Conservation (phyloP, 2,888 invertebrate species). For the Machimus atricapillus region DNA sequence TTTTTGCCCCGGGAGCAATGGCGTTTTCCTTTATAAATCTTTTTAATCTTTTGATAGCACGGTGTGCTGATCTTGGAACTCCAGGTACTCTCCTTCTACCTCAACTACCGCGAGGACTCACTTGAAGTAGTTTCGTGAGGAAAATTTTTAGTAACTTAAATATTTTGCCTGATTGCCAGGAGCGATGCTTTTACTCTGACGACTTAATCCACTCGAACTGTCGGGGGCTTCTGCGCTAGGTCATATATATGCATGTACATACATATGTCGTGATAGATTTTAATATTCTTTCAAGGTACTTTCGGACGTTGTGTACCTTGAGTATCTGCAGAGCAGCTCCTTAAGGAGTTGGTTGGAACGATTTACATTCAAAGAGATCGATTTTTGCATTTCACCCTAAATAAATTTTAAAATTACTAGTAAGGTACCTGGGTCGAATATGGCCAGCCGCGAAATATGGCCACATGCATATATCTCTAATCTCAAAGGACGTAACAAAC, state of each 20-base stretch:
- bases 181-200: neutral
- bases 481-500: too few species aligned
- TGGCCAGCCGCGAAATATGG: too few species aligned
- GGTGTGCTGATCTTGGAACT: neutral
- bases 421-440: too few species aligned
- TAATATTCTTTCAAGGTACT: neutral
- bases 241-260: too few species aligned
- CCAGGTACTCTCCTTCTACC: neutral
- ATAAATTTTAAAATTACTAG: too few species aligned
- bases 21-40: constrained; percentile 23
- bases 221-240: neutral
- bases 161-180: neutral
- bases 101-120: neutral
- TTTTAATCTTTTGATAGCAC: constrained; percentile 33
- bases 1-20: constrained; percentile 6
- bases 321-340: neutral
- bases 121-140: constrained; percentile 14
- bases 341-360: too few species aligned
- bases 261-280: neutral
- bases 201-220: neutral
- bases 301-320: neutral
- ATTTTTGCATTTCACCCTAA: too few species aligned
- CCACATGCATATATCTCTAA: too few species aligned
- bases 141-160: neutral
- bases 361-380: too few species aligned